Percentiles rank a stretch among this genome's conserved stretches.
phyloP scores from a whole-genome alignment of 2,888 invertebrate species.

The Drosophila austrosaltans region DNA sequence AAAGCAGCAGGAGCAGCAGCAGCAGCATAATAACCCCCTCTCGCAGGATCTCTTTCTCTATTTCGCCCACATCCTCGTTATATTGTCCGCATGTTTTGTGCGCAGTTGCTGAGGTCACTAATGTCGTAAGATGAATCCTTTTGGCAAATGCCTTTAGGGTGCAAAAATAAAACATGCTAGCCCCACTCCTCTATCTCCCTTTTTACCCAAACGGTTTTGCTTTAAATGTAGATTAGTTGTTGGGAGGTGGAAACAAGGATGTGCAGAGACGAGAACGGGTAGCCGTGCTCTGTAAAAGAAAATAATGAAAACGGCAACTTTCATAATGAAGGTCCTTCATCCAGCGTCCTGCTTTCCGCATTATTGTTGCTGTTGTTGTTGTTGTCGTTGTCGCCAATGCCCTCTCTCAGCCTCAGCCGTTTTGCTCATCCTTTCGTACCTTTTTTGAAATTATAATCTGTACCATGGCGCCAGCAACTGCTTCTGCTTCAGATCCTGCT shows the following conservation, averaged over 20 bases:
- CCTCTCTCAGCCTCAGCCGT: constrained; percentile 28
- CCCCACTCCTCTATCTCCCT: constrained; percentile 7
- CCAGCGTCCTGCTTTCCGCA: constrained; percentile 21
- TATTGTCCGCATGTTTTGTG: constrained; percentile 59
- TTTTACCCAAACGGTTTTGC: constrained; percentile 22
- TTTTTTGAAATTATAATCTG: constrained; percentile 82
- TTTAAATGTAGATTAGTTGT: constrained; percentile 77
- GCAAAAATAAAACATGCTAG: constrained; percentile 76
- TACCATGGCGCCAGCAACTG: constrained; percentile 55
- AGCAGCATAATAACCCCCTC: not conserved
- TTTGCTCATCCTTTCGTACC: constrained; percentile 53
- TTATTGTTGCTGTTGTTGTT: constrained; percentile 21
- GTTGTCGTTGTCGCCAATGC: constrained; percentile 14
- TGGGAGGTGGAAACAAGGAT: constrained; percentile 33
- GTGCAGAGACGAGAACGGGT: not conserved
- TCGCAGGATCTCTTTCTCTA: not conserved
- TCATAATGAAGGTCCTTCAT: constrained; percentile 76
- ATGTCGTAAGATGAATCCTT: constrained; percentile 81
- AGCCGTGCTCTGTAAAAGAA: constrained; percentile 59
- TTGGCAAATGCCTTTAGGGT: constrained; percentile 77
- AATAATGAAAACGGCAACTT: constrained; percentile 81
- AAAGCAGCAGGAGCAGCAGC: constrained; percentile 48
- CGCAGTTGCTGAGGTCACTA: constrained; percentile 79
- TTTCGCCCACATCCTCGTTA: constrained; percentile 22
- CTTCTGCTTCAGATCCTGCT: constrained; percentile 28